phyloP scores from a whole-genome alignment of 2,113 vertebrate genomes.

The Neodon shergylaensis region DNA sequence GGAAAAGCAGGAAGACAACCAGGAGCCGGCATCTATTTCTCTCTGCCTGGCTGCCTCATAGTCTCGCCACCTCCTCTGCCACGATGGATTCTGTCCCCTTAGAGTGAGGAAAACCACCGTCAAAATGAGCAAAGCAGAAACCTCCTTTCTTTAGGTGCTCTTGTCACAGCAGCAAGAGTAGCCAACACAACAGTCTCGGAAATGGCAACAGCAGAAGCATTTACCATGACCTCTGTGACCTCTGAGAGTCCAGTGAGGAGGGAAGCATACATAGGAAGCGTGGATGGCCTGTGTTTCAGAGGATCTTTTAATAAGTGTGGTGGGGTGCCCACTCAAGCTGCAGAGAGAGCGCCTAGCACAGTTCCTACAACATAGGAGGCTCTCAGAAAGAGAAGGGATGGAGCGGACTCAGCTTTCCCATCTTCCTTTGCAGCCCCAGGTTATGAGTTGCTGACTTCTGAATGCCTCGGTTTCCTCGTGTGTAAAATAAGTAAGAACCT shows the following conservation, averaged over 20 bases:
- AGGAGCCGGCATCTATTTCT: not conserved
- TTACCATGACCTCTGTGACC: not conserved
- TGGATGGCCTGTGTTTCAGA: not conserved
- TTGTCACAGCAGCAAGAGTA: not conserved
- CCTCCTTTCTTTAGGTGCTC: not conserved
- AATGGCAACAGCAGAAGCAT: not conserved
- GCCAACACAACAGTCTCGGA: not conserved
- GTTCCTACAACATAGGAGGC: not conserved
- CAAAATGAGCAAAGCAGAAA: not conserved
- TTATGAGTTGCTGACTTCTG: not conserved
- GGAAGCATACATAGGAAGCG: not conserved
- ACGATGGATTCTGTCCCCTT: not conserved
- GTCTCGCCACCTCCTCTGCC: not conserved
- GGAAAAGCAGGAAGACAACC: not conserved
- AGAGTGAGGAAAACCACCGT: not conserved
- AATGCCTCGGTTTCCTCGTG: slow-evolving; percentile 43
- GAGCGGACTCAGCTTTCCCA: not conserved
- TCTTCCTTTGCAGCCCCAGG: not conserved
- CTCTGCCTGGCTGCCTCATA: not conserved
- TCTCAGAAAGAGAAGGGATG: not conserved
- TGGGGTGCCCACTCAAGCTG: not conserved
- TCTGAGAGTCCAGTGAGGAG: not conserved
- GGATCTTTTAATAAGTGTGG: no score
- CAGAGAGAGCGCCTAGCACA: not conserved
- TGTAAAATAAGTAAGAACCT: not conserved